Evolutionary conservation across 2,888 invertebrate species (phyloP), one percentile per base, ranked within the genome.

Genomic region (Petrophora chlorosata): DNA sequence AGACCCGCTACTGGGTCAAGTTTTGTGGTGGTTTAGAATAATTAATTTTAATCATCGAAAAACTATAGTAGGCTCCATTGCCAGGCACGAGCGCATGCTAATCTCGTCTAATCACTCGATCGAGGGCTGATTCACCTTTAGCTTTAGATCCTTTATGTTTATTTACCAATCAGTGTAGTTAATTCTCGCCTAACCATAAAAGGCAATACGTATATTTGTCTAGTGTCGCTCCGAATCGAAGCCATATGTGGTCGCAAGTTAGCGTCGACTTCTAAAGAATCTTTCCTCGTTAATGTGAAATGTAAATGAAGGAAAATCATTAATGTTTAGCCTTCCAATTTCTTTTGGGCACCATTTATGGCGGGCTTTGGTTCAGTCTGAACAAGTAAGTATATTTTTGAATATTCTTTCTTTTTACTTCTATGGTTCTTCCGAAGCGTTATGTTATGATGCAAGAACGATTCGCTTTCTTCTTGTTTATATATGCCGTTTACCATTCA

Each of bases 91-190:
- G 77, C 82, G 79, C 82, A 87, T 85, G 83, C 83, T 89, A 88
- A 89, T 88, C 86, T 86, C 70, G 64, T 78, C 82, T 88, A 88
- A 90, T 87, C 87, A 87, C 75, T 74, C 82, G 84, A 88, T 88
- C 86, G 82, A 76, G 79, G 78, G 77, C 86, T 88, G 87, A 90
- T 86, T 87, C 88, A 88, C 81, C 82, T 76, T 66, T 75, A 75
- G 33, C 54, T 50, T 69, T 63, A 25, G 43, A 80, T 83, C 75
- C 79, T 79, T 76, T 80, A 77, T 83, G 82, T 88, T 88, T 87
- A 85, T 87, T 87, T 85, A 86, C 80, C 82, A 85, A 88, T 87
- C 84, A 85, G 80, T 80, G 71, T 74, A 71, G 72, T 79, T 85
- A 80, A 85, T 84, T 72, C 82, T 65, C 65, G 65, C 74, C 78